Evolutionary conservation across 2,888 invertebrate genomes (phyloP), one percentile per base, ranked within the genome.

Genomic region (Colostygia pectinataria): DNA sequence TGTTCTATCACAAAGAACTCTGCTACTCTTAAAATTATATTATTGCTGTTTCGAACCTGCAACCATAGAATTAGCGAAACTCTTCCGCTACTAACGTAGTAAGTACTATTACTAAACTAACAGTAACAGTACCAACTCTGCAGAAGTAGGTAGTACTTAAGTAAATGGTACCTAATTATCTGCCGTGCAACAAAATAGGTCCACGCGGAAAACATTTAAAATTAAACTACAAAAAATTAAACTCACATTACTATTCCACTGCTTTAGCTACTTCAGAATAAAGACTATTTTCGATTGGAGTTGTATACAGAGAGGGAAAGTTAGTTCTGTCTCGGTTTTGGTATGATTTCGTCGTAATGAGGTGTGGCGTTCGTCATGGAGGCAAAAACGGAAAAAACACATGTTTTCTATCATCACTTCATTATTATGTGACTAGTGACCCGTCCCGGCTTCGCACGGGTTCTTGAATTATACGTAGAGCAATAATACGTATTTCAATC

Each of bases 361-460:
- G 77, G 64, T 65, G 71, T 65, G 70, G 60, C 77, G 74, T 79
- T 66, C 61, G 76, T 81, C 81, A 80, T 49, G 36, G 34, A 29
- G 43, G 34, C 41, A 31, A 34, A 54, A n/a, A n/a, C 18, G 18
- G 2, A 2, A 18, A 18, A 53, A 65, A 74, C 82, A 81, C 66
- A 68, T 83, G 82, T 76, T 53, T 27, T 38, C 56, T 74, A 81
- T 82, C 76, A 67, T 55, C 77, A 61, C 57, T 15, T 29, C 39
- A 27, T 38, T 27, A 34, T n/a, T n/a, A n/a, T n/a, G n/a, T n/a
- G n/a, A n/a, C n/a, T n/a, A n/a, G n/a, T n/a, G n/a, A n/a, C n/a
- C n/a, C n/a, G n/a, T n/a, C n/a, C n/a, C n/a, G n/a, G n/a, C n/a
- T n/a, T n/a, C n/a, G n/a, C n/a, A n/a, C n/a, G n/a, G n/a, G n/a